Evolutionary conservation across 1,140 invertebrate species (phyloP).

Genomic region (Drosophila pallidifrons): DNA sequence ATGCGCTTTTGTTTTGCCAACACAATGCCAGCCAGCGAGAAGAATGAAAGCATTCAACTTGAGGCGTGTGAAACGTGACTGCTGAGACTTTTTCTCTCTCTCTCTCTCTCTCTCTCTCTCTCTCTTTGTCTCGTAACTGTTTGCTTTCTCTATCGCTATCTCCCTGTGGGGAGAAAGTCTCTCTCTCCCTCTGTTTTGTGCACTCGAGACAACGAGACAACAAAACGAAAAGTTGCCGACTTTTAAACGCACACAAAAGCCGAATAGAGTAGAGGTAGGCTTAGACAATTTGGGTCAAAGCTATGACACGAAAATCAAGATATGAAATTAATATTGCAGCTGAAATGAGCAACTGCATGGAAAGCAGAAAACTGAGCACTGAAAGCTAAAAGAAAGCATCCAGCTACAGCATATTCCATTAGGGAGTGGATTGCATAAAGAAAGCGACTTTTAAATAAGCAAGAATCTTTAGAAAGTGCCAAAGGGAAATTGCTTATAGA

Average conservation of each 20-base stretch:
- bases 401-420: neutral
- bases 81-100: slow-evolving; percentile 17
- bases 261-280: slow-evolving; percentile 41
- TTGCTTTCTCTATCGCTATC: slow-evolving; percentile 4
- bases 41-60: slow-evolving; percentile 65
- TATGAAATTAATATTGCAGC: slow-evolving; percentile 53
- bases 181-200: slow-evolving; percentile 10
- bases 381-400: neutral
- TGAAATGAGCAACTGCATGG: slow-evolving; percentile 32
- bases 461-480: neutral
- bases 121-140: neutral
- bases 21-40: slow-evolving; percentile 55
- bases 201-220: slow-evolving; percentile 71
- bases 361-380: neutral
- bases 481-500: neutral
- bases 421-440: neutral
- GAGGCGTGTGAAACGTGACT: slow-evolving; percentile 56
- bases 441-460: neutral
- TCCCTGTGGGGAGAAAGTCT: slow-evolving; percentile 10
- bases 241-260: slow-evolving; percentile 55
- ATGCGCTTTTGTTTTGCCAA: slow-evolving; percentile 75
- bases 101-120: neutral
- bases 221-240: slow-evolving; percentile 77
- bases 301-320: slow-evolving; percentile 56
- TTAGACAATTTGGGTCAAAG: slow-evolving; percentile 70